Evolutionary conservation across 2,888 invertebrate species (phyloP).

Genomic region (Phalera bucephala): DNA sequence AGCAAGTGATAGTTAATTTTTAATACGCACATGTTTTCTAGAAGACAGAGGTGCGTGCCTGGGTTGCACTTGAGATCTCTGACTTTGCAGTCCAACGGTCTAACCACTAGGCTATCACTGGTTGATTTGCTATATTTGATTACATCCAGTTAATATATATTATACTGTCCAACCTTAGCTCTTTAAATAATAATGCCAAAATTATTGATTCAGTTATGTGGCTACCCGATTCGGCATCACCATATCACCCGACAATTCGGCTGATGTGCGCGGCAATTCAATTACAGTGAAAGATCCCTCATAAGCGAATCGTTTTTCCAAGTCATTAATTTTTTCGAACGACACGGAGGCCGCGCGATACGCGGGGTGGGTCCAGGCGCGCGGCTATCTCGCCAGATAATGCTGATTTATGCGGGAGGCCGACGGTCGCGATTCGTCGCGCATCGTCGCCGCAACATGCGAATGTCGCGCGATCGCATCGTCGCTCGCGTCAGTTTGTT

Average conservation of each 20-base stretch:
- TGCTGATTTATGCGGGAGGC: conserved; percentile 80
- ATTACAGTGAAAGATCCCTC: conserved; percentile 83
- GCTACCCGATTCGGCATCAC: conserved; percentile 49
- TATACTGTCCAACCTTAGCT: no score
- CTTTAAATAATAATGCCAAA: not conserved
- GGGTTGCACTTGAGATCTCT: no score
- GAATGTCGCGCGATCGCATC: conserved; percentile 57
- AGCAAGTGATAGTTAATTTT: no score
- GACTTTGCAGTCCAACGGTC: no score
- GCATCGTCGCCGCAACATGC: conserved; percentile 65
- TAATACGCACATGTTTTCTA: no score
- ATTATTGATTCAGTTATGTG: conserved; percentile 1
- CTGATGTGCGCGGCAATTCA: conserved; percentile 78
- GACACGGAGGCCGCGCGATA: conserved; percentile 78
- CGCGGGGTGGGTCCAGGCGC: conserved; percentile 71
- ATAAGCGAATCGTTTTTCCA: conserved; percentile 84
- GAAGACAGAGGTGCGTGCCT: no score
- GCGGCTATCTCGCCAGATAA: conserved; percentile 83
- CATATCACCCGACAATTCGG: conserved; percentile 64
- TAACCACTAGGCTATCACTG: no score
- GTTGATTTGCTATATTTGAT: not conserved
- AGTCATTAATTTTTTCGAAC: conserved; percentile 83
- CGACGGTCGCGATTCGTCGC: conserved; percentile 79
- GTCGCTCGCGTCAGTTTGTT: conserved; percentile 60
- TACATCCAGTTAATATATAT: no score